phyloP scores from a whole-genome alignment of 2,797 vertebrate species.

The Paedocypris micromegethes region DNA sequence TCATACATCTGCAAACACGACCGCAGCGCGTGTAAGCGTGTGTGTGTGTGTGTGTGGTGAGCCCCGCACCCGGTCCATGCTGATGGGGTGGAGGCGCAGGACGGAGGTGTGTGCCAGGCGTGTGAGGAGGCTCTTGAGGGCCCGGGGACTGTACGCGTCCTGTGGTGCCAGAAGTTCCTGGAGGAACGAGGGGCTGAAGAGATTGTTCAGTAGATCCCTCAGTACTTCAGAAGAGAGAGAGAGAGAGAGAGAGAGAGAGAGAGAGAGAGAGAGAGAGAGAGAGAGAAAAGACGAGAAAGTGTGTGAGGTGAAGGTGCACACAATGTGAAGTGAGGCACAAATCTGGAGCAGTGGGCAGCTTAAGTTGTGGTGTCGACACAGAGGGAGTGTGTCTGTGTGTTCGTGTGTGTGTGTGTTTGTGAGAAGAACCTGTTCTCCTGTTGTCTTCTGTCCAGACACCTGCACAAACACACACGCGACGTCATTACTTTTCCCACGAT shows the following conservation, averaged over 20 bases:
- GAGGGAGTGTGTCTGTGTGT: no score
- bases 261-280: background rate
- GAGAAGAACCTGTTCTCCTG: slow-evolving; percentile 61
- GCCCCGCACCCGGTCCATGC: slow-evolving; percentile 84
- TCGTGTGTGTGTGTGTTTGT: no score
- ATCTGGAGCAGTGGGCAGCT: no score
- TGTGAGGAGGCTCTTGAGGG: slow-evolving; percentile 80
- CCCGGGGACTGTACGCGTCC: slow-evolving; percentile 85
- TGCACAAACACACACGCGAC: slow-evolving; percentile 36
- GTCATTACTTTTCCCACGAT: no score
- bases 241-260: background rate
- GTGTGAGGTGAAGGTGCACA: no score
- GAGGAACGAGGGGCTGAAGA: slow-evolving; percentile 88
- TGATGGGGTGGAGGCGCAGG: slow-evolving; percentile 86
- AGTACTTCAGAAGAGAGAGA: slow-evolving; percentile 69
- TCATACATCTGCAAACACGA: slow-evolving; percentile 80
- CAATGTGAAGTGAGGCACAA: no score
- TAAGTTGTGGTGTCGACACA: no score
- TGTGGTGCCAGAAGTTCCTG: slow-evolving; percentile 90
- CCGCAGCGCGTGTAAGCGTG: slow-evolving; percentile 21
- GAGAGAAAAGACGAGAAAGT: background rate
- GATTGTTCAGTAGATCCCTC: slow-evolving; percentile 84
- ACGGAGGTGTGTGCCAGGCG: slow-evolving; percentile 88
- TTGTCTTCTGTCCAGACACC: slow-evolving; percentile 65
- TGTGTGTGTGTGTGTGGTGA: background rate